A percentile compares a stretch with the other conserved stretches of the same genome.
These are phyloP conservation scores for Polymixis flavicincta DNA, from an alignment of 2,888 invertebrate genomes.

Conservation along the genomic window DNA sequence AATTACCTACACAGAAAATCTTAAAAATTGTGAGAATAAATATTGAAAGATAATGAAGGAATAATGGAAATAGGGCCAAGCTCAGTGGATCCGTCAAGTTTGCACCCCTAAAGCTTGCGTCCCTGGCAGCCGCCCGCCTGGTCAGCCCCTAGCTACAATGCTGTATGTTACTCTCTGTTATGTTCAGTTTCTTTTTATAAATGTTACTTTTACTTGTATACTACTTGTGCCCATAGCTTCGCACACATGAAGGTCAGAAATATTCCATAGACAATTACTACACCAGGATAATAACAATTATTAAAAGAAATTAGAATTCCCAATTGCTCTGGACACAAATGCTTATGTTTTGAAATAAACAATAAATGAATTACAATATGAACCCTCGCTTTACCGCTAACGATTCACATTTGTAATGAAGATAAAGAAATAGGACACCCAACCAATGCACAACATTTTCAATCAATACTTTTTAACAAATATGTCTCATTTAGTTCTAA, in stretches of 20 bases:
- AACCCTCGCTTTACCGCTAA: not conserved
- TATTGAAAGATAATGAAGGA: too few species aligned
- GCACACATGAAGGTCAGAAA: not conserved
- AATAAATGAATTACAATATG: not conserved
- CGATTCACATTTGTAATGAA: not conserved
- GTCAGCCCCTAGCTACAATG: too few species aligned
- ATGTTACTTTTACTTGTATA: not conserved
- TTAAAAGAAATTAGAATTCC: not conserved
- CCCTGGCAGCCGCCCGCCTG: too few species aligned
- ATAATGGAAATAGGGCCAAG: too few species aligned
- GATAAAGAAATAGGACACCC: slow-evolving; percentile 17
- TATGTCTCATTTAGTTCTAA: not conserved
- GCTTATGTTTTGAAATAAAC: not conserved
- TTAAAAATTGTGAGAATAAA: too few species aligned
- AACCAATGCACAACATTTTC: not conserved
- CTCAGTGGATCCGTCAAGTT: too few species aligned
- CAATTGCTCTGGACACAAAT: too few species aligned
- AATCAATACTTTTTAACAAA: not conserved
- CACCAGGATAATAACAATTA: not conserved
- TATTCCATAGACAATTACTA: not conserved
- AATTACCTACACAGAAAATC: too few species aligned
- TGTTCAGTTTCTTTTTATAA: not conserved
- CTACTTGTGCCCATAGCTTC: not conserved
- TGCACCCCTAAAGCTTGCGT: too few species aligned
- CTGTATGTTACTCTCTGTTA: too few species aligned